A percentile compares a stretch with the other conserved stretches of the same genome.
These are phyloP conservation scores for Cyanoderma ruficeps DNA, from an alignment of 2,113 vertebrate species.

Conservation along the genomic window DNA sequence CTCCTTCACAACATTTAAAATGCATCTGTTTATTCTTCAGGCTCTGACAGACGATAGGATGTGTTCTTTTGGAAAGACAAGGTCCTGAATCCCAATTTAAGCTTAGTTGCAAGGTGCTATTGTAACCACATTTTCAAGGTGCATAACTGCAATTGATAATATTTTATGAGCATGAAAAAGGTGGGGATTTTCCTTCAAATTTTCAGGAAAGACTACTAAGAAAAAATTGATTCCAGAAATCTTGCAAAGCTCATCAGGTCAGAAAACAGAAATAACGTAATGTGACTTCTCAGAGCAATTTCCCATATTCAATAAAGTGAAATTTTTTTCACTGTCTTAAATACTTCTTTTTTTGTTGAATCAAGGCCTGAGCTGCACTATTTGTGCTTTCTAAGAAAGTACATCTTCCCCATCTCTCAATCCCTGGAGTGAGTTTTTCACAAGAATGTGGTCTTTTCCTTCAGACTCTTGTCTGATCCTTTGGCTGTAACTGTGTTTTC, in stretches of 20 bases:
- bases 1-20: conserved; percentile 10
- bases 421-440: not conserved
- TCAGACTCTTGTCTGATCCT: not conserved
- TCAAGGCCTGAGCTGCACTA: not conserved
- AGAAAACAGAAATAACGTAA: not conserved
- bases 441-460: not conserved
- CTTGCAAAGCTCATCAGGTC: not conserved
- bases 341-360: not conserved
- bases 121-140: not conserved
- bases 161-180: not conserved
- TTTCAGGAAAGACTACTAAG: not conserved
- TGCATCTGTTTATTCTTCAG: conserved; percentile 17
- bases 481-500: not conserved
- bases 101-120: not conserved
- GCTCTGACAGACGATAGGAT: not conserved
- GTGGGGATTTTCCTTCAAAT: rapidly evolving
- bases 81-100: not conserved
- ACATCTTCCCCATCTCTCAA: not conserved
- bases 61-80: not conserved
- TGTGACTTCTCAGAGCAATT: not conserved
- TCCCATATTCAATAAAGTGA: not conserved
- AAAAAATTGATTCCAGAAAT: not conserved
- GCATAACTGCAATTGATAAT: not conserved
- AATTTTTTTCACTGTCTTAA: not conserved
- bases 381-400: not conserved